These are phyloP conservation scores for Agonopterix heracliana DNA, from an alignment of 2,888 invertebrate genomes.

Conservation along the genomic window DNA sequence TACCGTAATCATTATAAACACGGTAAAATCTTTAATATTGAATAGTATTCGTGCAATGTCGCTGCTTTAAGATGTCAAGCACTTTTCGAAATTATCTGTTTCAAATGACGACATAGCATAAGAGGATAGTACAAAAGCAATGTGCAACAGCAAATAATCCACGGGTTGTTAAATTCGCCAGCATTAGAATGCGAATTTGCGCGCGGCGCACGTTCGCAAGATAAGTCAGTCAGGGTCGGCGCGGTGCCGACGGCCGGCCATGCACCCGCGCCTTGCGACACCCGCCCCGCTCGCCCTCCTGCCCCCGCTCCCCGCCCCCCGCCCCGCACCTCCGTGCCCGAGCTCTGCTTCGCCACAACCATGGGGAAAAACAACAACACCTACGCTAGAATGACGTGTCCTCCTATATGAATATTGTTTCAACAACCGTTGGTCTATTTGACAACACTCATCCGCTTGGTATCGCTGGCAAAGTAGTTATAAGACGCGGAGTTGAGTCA, in stretches of 20 bases:
- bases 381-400: conserved; percentile 38
- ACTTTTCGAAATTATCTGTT: too few relatives aligned
- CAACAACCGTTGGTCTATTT: not conserved
- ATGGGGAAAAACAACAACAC: conserved; percentile 46
- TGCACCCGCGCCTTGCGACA: conserved; percentile 68
- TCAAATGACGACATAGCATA: too few relatives aligned
- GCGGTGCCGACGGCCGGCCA: conserved; percentile 74
- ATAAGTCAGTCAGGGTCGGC: conserved; percentile 76
- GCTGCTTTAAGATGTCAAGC: too few relatives aligned
- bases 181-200: conserved; percentile 71
- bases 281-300: conserved; percentile 27
- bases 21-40: too few relatives aligned
- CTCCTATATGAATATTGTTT: conserved; percentile 16
- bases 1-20: too few relatives aligned
- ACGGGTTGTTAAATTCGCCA: conserved; percentile 60
- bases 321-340: conserved; percentile 12
- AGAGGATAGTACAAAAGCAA: conserved; percentile 15
- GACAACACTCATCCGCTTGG: not conserved
- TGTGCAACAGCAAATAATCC: conserved; percentile 42
- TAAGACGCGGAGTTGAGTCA: not conserved
- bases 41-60: too few relatives aligned
- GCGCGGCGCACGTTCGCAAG: conserved; percentile 71
- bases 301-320: conserved; percentile 13
- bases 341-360: conserved; percentile 28
- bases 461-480: not conserved